Percentiles rank a stretch among this genome's conserved stretches.
These are phyloP conservation scores for Nannoperca australis DNA, from an alignment of 2,797 vertebrate genomes.

Conservation along the genomic window DNA sequence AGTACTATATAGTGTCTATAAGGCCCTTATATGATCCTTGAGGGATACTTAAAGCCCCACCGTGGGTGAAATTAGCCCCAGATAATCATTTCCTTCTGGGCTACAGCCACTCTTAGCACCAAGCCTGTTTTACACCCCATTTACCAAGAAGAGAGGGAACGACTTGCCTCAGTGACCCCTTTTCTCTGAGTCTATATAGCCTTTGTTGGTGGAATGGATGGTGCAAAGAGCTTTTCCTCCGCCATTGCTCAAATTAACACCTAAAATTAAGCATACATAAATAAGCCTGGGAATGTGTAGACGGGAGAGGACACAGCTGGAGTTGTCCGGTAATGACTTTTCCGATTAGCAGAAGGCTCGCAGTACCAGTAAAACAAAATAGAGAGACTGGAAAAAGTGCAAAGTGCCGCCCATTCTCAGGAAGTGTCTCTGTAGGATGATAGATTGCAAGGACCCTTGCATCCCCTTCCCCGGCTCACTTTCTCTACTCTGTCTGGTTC, in stretches of 20 bases:
- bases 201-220: constrained; percentile 19
- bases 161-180: constrained; percentile 57
- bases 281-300: constrained; percentile 10
- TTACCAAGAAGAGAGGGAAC: constrained; percentile 59
- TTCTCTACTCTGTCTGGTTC: constrained; percentile 12
- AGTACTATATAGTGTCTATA: constrained; percentile 37
- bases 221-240: constrained; percentile 11
- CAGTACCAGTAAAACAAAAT: constrained; percentile 7
- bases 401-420: constrained; percentile 28
- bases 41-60: constrained; percentile 54
- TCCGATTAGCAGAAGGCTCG: constrained; percentile 15
- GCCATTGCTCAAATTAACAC: constrained; percentile 40
- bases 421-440: constrained; percentile 47
- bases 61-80: constrained; percentile 70
- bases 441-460: constrained; percentile 20
- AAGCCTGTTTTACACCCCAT: constrained; percentile 70
- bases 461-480: not conserved
- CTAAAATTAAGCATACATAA: constrained; percentile 30
- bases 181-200: constrained; percentile 42
- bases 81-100: constrained; percentile 77
- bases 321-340: constrained; percentile 19
- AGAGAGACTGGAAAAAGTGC: constrained; percentile 25
- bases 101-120: constrained; percentile 51
- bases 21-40: constrained; percentile 53
- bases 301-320: constrained; percentile 43